Evolutionary conservation across 1,140 invertebrate genomes (phyloP).

Genomic region (Myzus persicae): DNA sequence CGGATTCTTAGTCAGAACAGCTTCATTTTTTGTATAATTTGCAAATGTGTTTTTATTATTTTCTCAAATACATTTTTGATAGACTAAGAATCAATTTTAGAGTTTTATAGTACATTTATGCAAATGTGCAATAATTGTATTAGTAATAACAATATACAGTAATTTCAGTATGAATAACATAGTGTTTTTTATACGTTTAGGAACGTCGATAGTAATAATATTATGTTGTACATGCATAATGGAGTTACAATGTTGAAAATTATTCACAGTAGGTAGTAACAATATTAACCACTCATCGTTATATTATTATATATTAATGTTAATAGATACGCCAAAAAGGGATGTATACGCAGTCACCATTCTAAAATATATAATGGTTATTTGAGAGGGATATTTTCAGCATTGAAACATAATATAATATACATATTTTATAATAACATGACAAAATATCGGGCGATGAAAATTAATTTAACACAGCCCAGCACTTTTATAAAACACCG

Average conservation of each 20-base stretch:
- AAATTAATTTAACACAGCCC: background rate
- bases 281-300: background rate
- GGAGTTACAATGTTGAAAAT: background rate
- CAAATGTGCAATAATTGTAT: background rate
- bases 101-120: background rate
- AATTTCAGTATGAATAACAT: background rate
- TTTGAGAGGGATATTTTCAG: background rate
- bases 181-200: background rate
- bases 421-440: background rate
- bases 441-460: background rate
- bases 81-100: background rate
- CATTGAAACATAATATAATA: background rate
- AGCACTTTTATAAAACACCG: background rate
- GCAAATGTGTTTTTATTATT: background rate
- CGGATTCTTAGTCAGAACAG: background rate
- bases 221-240: background rate
- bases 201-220: background rate
- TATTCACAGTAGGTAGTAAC: background rate
- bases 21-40: background rate
- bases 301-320: background rate
- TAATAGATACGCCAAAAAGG: constrained; percentile 10
- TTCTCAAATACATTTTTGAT: background rate
- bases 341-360: background rate
- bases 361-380: constrained; percentile 9
- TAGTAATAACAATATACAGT: background rate